A percentile compares a stretch with the other conserved stretches of the same genome.
These are phyloP conservation scores for Xyrichtys novacula DNA, from an alignment of 2,797 vertebrate genomes.

Conservation along the genomic window DNA sequence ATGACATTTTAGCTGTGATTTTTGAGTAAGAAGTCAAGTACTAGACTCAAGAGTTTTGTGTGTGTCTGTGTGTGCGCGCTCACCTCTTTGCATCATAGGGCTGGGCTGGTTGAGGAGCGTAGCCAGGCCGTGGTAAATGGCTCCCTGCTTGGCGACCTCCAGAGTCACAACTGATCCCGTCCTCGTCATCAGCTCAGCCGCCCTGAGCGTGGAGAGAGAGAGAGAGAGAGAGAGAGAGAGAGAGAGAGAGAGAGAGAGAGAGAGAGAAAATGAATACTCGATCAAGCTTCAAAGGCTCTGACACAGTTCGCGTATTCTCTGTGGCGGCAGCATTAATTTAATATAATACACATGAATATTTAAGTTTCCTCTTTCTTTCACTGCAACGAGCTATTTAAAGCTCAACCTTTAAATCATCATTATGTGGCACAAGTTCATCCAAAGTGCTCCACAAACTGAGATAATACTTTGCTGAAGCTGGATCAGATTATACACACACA, in stretches of 20 bases:
- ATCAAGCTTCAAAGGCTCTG: constrained; percentile 17
- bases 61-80: constrained; percentile 36
- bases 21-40: too few relatives aligned
- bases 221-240: neutral
- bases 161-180: constrained; percentile 97
- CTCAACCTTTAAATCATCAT: neutral
- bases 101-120: constrained; percentile 98
- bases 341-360: constrained; percentile 10
- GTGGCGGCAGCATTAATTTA: neutral
- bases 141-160: constrained; percentile 98
- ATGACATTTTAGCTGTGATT: neutral
- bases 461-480: neutral
- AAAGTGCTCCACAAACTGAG: neutral
- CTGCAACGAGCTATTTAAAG: constrained; percentile 6
- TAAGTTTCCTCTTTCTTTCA: neutral
- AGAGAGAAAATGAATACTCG: neutral
- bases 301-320: constrained; percentile 5
- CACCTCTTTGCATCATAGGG: constrained; percentile 96
- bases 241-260: neutral
- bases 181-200: constrained; percentile 98
- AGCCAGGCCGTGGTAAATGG: constrained; percentile 97
- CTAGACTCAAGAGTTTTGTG: neutral
- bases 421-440: neutral
- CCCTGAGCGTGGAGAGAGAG: constrained; percentile 80
- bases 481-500: neutral